These are phyloP conservation scores for Drosophila insularis DNA, from an alignment of 1,140 invertebrate species.

Conservation along the genomic window DNA sequence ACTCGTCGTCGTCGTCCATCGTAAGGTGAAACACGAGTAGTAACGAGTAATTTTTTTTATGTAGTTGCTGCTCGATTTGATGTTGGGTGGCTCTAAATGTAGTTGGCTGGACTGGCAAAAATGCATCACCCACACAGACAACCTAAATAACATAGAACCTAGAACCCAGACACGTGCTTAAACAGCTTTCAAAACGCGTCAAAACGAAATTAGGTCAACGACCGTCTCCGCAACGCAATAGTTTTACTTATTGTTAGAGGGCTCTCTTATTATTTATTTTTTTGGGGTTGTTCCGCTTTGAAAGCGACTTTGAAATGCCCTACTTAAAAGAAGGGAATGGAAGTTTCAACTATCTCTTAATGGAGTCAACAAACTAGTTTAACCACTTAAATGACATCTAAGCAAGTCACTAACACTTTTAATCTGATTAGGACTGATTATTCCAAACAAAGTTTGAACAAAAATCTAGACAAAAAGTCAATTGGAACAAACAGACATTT, in stretches of 20 bases:
- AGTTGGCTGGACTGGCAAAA: background rate
- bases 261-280: background rate
- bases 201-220: conserved; percentile 70
- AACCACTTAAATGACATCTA: too few relatives aligned
- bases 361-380: too few relatives aligned
- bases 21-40: too few relatives aligned
- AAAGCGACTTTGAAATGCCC: background rate
- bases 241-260: conserved; percentile 28
- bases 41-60: too few relatives aligned
- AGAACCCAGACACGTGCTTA: conserved; percentile 39
- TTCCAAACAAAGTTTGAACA: too few relatives aligned
- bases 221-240: conserved; percentile 66
- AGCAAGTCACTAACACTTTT: too few relatives aligned
- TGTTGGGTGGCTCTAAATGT: too few relatives aligned
- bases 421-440: too few relatives aligned
- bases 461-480: too few relatives aligned
- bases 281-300: conserved; percentile 26
- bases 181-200: conserved; percentile 48
- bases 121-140: background rate
- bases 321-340: background rate
- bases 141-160: background rate
- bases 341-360: background rate
- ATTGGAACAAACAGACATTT: too few relatives aligned
- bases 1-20: too few relatives aligned
- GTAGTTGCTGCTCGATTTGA: too few relatives aligned